A percentile compares a stretch with the other conserved stretches of the same genome.
Conservation (phyloP, 2,113 vertebrate species). For the Coptodon bakossiorum region DNA sequence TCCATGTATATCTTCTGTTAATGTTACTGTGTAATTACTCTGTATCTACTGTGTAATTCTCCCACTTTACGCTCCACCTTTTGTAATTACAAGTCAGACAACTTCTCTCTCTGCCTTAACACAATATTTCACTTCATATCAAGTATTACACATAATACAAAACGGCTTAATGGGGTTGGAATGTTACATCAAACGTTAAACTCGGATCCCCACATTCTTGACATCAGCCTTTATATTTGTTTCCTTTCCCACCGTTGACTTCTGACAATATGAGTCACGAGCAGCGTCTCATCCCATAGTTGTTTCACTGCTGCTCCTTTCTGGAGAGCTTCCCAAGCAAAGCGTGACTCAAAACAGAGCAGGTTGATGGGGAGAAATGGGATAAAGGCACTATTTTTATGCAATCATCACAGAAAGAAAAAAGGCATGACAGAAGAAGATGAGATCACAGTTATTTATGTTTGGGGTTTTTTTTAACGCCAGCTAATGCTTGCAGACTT, state of each 20-base stretch:
- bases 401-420: not conserved
- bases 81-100: not conserved
- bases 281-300: not conserved
- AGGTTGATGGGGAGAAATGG: not conserved
- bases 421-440: not conserved
- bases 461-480: no score
- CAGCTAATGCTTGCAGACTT: not conserved
- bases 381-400: not conserved
- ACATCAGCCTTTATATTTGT: not conserved
- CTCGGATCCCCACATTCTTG: not conserved
- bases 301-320: not conserved
- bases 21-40: not conserved
- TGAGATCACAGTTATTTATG: not conserved
- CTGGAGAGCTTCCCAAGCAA: constrained; percentile 23
- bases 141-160: not conserved
- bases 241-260: constrained; percentile 6
- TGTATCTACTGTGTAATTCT: not conserved
- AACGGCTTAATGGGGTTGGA: not conserved
- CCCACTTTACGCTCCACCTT: not conserved
- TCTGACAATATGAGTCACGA: constrained; percentile 23
- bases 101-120: not conserved
- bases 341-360: constrained; percentile 15
- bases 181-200: not conserved
- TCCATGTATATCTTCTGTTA: not conserved
- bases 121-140: not conserved